Percentiles rank a stretch among this genome's conserved stretches.
Evolutionary conservation across 2,113 vertebrate species (phyloP).

Genomic region (Lonchura striata): DNA sequence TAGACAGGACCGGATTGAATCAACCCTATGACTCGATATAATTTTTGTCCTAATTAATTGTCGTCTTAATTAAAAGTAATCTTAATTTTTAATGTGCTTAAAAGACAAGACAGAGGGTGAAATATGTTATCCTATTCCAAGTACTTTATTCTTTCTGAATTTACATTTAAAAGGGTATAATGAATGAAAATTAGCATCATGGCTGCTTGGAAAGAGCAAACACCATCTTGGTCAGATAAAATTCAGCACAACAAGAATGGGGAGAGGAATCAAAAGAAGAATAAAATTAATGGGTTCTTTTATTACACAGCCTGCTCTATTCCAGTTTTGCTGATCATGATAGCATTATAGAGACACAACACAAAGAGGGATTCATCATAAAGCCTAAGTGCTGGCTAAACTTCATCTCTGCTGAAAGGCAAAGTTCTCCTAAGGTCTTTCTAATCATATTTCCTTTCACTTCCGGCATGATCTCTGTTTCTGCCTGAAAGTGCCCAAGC

Average conservation of each 20-base stretch:
- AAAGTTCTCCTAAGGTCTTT: not conserved
- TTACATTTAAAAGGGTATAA: not conserved
- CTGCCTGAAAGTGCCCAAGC: not conserved
- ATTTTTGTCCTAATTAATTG: not conserved
- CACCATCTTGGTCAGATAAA: not conserved
- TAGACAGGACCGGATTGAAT: not conserved
- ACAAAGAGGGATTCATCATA: rapidly evolving
- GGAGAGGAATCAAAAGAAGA: not conserved
- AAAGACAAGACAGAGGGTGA: not conserved
- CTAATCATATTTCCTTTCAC: not conserved
- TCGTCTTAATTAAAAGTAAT: not conserved
- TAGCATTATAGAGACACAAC: not conserved
- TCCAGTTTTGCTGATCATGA: not conserved
- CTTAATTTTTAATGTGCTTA: not conserved
- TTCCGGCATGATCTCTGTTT: not conserved
- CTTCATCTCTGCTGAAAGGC: not conserved
- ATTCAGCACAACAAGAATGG: not conserved
- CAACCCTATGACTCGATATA: rapidly evolving
- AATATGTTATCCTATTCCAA: not conserved
- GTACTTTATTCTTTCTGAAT: not conserved
- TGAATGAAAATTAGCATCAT: not conserved
- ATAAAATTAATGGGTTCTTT: not conserved
- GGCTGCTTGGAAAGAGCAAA: not conserved
- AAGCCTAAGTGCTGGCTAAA: rapidly evolving
- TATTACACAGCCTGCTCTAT: not conserved